Evolutionary conservation across 2,113 vertebrate species (phyloP).

Genomic region (Lophura nycthemera): DNA sequence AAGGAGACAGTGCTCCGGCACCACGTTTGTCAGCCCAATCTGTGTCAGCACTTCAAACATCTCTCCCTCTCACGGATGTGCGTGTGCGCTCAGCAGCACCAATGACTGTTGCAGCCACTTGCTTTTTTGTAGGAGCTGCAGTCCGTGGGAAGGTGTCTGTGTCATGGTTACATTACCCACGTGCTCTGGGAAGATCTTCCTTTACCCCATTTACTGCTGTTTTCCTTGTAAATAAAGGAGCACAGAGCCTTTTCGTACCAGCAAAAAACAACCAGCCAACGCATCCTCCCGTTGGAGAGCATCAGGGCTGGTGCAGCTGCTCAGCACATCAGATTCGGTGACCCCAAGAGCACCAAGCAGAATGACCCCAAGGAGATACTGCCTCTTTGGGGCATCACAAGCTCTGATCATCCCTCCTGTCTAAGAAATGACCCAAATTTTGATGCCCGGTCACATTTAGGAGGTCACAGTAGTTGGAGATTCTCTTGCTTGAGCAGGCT

Average conservation of each 20-base stretch:
- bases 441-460: neutral
- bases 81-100: constrained; percentile 29
- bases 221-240: neutral
- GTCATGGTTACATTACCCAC: constrained; percentile 7
- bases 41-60: constrained; percentile 43
- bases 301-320: rapidly evolving
- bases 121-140: constrained; percentile 50
- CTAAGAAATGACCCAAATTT: neutral
- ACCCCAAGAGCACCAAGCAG: neutral
- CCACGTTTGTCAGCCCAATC: constrained; percentile 23
- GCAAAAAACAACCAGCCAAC: neutral
- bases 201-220: neutral
- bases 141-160: constrained; percentile 51
- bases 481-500: neutral
- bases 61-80: neutral
- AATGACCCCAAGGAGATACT: neutral
- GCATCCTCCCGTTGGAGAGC: neutral
- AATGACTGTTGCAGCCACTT: constrained; percentile 2
- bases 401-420: rapidly evolving
- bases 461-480: neutral
- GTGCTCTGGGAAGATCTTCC: neutral
- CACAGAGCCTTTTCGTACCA: neutral
- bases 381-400: neutral
- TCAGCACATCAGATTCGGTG: neutral
- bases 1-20: constrained; percentile 36